Conservation (phyloP, 1,140 invertebrate genomes). For the Drosophila saltans region DNA sequence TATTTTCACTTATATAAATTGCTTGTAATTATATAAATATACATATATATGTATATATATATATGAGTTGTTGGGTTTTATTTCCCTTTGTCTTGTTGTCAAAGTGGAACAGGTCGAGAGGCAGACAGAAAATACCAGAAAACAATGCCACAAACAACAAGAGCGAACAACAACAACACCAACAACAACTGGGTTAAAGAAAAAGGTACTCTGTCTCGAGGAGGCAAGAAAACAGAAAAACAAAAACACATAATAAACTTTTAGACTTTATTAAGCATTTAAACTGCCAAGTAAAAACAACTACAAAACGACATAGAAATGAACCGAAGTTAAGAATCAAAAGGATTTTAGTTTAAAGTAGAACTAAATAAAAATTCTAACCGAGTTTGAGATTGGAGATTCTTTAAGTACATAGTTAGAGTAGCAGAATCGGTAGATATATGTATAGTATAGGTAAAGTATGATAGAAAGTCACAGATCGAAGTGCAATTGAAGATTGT, state of each 20-base stretch:
- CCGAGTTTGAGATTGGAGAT: too few species aligned
- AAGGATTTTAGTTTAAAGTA: neutral
- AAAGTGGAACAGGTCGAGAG: slow-evolving; percentile 30
- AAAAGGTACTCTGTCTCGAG: neutral
- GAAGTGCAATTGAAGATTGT: too few species aligned
- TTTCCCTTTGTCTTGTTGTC: slow-evolving; percentile 24
- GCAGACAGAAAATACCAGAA: slow-evolving; percentile 5
- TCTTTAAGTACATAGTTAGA: too few species aligned
- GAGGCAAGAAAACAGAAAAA: neutral
- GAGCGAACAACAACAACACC: neutral
- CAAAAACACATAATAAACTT: neutral
- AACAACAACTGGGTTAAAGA: slow-evolving; percentile 2
- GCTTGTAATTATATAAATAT: slow-evolving; percentile 60
- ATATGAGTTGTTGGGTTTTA: slow-evolving; percentile 16
- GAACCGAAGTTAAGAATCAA: neutral
- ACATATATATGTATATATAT: slow-evolving; percentile 29
- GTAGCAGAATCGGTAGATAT: too few species aligned
- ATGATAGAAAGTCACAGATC: too few species aligned
- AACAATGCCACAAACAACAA: slow-evolving; percentile 8
- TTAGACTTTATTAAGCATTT: neutral
- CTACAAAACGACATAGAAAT: neutral
- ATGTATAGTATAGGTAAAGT: too few species aligned
- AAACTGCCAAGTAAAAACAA: neutral
- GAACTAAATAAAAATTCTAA: too few species aligned
- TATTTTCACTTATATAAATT: slow-evolving; percentile 59